Conservation (phyloP, 2,113 vertebrate species). For the Daboia siamensis region DNA sequence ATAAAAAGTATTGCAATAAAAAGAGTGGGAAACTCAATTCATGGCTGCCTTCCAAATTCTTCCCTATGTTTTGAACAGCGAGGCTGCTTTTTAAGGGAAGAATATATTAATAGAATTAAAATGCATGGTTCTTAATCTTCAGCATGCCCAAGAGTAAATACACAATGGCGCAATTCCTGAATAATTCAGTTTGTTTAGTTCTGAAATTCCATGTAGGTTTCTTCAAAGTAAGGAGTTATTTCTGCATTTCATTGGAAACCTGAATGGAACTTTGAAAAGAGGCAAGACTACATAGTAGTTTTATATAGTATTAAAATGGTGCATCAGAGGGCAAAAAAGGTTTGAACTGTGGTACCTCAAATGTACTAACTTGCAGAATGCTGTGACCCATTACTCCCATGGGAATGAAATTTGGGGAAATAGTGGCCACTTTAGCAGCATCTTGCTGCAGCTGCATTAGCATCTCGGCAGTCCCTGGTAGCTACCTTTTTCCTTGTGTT, state of each 20-base stretch:
- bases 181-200: background rate
- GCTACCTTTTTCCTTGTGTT: too few relatives aligned
- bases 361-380: background rate
- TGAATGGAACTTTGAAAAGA: background rate
- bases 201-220: background rate
- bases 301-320: background rate
- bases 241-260: background rate
- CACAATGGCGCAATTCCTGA: background rate
- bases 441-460: too few relatives aligned
- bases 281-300: background rate
- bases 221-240: background rate
- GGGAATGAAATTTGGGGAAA: background rate
- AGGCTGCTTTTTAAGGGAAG: background rate
- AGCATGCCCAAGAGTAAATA: background rate
- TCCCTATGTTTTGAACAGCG: background rate
- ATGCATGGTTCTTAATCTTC: background rate
- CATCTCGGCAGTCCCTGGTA: too few relatives aligned
- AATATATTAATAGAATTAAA: background rate
- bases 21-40: background rate
- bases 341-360: background rate
- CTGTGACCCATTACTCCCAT: background rate
- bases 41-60: background rate
- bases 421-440: background rate
- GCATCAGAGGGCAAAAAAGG: background rate
- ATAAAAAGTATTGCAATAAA: background rate